Base-by-base conservation (phyloP, 2,888 invertebrate species). In the Phaedon cochleariae region DNA sequence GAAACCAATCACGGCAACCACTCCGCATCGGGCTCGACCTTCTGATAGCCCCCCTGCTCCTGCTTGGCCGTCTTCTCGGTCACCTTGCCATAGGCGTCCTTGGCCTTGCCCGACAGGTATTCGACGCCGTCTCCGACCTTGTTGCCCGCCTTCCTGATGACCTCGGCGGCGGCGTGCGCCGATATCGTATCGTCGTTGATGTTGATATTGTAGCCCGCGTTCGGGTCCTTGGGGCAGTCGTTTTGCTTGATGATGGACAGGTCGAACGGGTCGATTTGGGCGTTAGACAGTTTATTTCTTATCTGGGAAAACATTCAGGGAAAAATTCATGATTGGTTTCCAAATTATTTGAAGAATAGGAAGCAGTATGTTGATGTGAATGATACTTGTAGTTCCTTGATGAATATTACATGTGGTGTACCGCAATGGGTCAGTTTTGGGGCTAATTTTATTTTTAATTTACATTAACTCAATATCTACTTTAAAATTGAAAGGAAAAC, bases 121-220 rank as follows among this genome's bases (percentile, higher is more conserved):
- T 92, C 91, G 0, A 92, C 89, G 0, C 83, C 84, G 73, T 84
- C 84, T 10, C 92, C 92, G 49, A 92, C 85, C 75, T 87, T 91
- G 60, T 89, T 89, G 0, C 92, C 92, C 29, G 91, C 90, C 78
- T 90, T 91, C 71, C 89, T 86, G 6, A 93, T 90, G 1, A 89
- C 90, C 57, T 88, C 86, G 0, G 90, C 93, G 37, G 93, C 87
- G 76, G 88, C 91, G 70, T 91, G 88, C 0, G 92, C 86, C 0
- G 90, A 90, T 82, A 94, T 91, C 0, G 93, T 94, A 18, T 91
- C 87, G 0, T 90, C 90, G 74, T 92, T 89, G 64, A 94, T 90
- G 81, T 91, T 89, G 69, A 93, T 90, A 79, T 90, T 88, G 0
- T 88, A 88, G 0, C 87, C 86, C 15, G 85, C 83, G 5, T 86